phyloP scores from a whole-genome alignment of 1,140 invertebrate genomes.

The Trichonephila inaurata region DNA sequence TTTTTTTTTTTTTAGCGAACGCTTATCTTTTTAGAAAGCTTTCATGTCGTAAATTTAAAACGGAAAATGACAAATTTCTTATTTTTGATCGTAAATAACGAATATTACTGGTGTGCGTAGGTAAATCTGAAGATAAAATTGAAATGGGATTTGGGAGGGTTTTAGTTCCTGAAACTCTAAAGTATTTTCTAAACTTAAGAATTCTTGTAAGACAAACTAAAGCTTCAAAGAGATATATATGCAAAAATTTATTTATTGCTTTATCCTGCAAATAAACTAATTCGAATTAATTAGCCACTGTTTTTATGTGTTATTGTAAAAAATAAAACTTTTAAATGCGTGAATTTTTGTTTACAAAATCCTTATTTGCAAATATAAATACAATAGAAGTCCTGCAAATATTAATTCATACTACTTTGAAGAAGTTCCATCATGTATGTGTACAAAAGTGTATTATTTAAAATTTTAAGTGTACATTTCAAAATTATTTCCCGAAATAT shows the following conservation, averaged over 20 bases:
- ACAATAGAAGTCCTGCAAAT: too few species aligned
- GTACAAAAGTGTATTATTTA: too few species aligned
- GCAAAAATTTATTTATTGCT: neutral
- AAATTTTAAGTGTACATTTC: too few species aligned
- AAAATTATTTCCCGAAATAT: too few species aligned
- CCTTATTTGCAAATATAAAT: too few species aligned
- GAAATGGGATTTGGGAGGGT: neutral
- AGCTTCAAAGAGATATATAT: neutral
- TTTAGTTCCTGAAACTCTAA: neutral
- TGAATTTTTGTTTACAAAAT: too few species aligned
- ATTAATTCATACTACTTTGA: too few species aligned
- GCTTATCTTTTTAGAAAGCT: neutral
- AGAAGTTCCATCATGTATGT: too few species aligned
- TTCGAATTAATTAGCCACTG: too few species aligned
- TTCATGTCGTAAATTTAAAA: neutral
- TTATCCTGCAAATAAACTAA: neutral
- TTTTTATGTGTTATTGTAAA: too few species aligned
- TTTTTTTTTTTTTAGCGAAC: neutral
- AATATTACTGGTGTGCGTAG: neutral
- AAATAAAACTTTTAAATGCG: too few species aligned
- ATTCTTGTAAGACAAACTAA: neutral
- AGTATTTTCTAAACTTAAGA: neutral
- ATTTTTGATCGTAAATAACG: neutral
- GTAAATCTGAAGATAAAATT: neutral
- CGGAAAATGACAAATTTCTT: neutral